phyloP scores from a whole-genome alignment of 2,113 vertebrate genomes.

The Speoplatyrhinus poulsoni region DNA sequence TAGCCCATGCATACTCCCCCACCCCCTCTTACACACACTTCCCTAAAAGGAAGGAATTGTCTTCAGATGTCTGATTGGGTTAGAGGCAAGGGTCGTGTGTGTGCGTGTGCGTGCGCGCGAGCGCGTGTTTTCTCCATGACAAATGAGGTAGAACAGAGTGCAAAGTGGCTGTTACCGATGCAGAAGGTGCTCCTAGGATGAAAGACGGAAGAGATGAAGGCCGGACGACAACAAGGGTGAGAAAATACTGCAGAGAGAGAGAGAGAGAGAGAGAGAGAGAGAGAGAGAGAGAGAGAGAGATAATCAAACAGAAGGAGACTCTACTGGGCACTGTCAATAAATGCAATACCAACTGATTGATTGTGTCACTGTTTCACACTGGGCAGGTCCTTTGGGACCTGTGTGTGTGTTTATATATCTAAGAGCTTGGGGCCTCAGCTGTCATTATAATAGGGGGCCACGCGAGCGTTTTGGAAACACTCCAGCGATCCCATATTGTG shows the following conservation, averaged over 20 bases:
- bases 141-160: slow-evolving; percentile 15
- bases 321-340: slow-evolving; percentile 70
- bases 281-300: slow-evolving; percentile 29
- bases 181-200: background rate
- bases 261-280: background rate
- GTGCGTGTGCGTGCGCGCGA: slow-evolving; percentile 12
- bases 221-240: slow-evolving; percentile 39
- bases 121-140: slow-evolving; percentile 6
- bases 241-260: background rate
- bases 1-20: slow-evolving; percentile 40
- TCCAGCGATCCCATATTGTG: slow-evolving; percentile 61
- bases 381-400: slow-evolving; percentile 54
- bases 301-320: slow-evolving; percentile 64
- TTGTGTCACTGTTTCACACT: slow-evolving; percentile 58
- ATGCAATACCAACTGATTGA: slow-evolving; percentile 77
- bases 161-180: background rate
- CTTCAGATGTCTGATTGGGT: slow-evolving; percentile 62
- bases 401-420: background rate
- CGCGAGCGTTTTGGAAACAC: slow-evolving; percentile 57
- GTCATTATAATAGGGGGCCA: slow-evolving; percentile 49
- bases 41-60: slow-evolving; percentile 47
- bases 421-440: slow-evolving; percentile 53
- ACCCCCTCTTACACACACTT: background rate
- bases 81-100: slow-evolving; percentile 39
- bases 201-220: slow-evolving; percentile 23